Base-by-base conservation (phyloP, 2,797 vertebrate genomes). In the Acrossocheilus wenchowensis region DNA sequence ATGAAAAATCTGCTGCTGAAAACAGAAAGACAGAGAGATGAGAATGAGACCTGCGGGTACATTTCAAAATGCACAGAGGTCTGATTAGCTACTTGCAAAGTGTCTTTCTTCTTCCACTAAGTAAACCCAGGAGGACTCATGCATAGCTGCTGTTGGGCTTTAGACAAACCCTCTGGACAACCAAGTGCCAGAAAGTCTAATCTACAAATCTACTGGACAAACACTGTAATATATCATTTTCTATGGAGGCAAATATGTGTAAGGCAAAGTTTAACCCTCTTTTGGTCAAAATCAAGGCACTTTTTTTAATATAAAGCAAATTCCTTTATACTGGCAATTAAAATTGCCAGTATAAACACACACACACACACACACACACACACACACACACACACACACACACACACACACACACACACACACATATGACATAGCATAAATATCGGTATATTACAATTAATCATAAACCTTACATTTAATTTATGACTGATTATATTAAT, bases 51-150 rank as follows among this genome's bases (percentile, higher is more conserved):
- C 64, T 12, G 23, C 26, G 78, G 84, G 78, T 73, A 60, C 30
- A 50, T 48, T 62, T 72, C 26, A 64, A 14, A 11, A 14, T 23
- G 21, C 75, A 64, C 74, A 52, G 21, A 62, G 78, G 73, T 69
- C 45, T 82, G 68, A 82, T 39, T 78, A 81, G 45, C 39, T 43
- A 30, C 26, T 57, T 36, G 19, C 26, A n/a, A 66, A 74, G 41
- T 52, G 69, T 82, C 17, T 45, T 75, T 19, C 2, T 45, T 4
- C 72, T 54, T 64, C 66, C 54, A 23, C 68, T 34, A 83, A 45
- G 79, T 71, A 21, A 88, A 83, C 57, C 71, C 68, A 0, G 15
- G 66, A 82, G 30, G 50, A 69, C 52, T 17, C 1, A 15, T 52
- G 64, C 3, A 2, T 69, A 57, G 6, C 62, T 68, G 62, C 43